These are phyloP conservation scores for Drosophila differens DNA, from an alignment of 2,888 invertebrate genomes.

Conservation along the genomic window DNA sequence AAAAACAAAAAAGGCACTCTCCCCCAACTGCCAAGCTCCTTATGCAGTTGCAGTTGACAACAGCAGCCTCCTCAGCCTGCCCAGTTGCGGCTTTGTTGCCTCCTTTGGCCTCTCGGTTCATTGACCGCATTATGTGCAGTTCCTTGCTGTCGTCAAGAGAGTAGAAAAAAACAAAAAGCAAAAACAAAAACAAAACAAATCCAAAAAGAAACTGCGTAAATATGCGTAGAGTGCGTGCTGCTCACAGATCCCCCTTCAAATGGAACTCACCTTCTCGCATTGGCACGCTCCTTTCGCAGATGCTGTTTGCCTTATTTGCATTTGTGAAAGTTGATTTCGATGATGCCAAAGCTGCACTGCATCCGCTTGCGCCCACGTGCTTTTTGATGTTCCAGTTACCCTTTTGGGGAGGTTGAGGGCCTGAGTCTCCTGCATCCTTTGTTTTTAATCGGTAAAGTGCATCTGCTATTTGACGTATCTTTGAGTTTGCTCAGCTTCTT, in stretches of 20 bases:
- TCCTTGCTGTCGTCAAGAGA: conserved; percentile 35
- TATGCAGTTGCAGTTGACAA: conserved; percentile 49
- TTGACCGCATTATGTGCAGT: conserved; percentile 74
- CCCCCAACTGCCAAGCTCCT: conserved; percentile 14
- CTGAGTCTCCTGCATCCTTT: conserved; percentile 39
- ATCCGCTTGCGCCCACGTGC: conserved; percentile 37
- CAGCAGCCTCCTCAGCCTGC: conserved; percentile 23
- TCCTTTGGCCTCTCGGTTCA: conserved; percentile 67
- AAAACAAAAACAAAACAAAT: conserved; percentile 28
- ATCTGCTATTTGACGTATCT: conserved; percentile 42
- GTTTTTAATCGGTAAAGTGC: conserved; percentile 78
- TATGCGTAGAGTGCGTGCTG: conserved; percentile 57
- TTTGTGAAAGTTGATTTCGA: conserved; percentile 63
- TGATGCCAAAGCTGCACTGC: conserved; percentile 30
- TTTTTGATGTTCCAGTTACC: conserved; percentile 63
- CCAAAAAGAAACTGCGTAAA: conserved; percentile 65
- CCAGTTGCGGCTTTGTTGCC: conserved; percentile 34
- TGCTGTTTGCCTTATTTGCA: conserved; percentile 70
- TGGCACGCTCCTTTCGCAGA: conserved; percentile 17
- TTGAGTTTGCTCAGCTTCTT: conserved; percentile 24
- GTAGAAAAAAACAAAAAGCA: conserved; percentile 1
- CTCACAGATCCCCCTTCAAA: conserved; percentile 25
- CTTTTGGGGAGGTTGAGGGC: conserved; percentile 20
- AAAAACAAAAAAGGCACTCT: conserved; percentile 16
- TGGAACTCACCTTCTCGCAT: conserved; percentile 10